These are phyloP conservation scores for Zaprionus lachaisei DNA, from an alignment of 1,140 invertebrate genomes.

Conservation along the genomic window DNA sequence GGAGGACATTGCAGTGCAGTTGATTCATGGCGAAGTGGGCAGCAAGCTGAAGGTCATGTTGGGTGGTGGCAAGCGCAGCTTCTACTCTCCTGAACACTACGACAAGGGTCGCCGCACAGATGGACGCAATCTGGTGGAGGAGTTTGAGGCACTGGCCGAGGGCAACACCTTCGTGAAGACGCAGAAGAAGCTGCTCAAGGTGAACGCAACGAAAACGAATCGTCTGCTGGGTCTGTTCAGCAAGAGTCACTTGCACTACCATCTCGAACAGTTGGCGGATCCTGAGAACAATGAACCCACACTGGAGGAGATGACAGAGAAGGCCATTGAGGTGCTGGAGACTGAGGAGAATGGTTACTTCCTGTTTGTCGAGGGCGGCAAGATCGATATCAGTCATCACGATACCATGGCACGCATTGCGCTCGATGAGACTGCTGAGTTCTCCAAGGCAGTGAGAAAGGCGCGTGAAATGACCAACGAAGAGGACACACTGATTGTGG, in stretches of 20 bases:
- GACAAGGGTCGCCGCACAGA: slow-evolving; percentile 88
- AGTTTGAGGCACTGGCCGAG: slow-evolving; percentile 85
- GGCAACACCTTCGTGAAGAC: slow-evolving; percentile 88
- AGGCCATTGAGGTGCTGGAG: slow-evolving; percentile 91
- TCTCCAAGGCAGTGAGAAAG: slow-evolving; percentile 86
- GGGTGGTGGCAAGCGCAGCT: slow-evolving; percentile 90
- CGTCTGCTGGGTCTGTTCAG: slow-evolving; percentile 86
- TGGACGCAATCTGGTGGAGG: slow-evolving; percentile 89
- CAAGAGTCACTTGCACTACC: slow-evolving; percentile 85
- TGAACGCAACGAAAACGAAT: slow-evolving; percentile 79
- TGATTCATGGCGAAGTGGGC: slow-evolving; percentile 89
- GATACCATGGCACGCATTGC: slow-evolving; percentile 89
- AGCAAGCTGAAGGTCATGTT: slow-evolving; percentile 88
- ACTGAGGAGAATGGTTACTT: slow-evolving; percentile 91
- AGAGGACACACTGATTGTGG: slow-evolving; percentile 88
- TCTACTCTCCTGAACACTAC: slow-evolving; percentile 87
- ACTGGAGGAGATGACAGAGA: slow-evolving; percentile 92
- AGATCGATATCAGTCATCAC: slow-evolving; percentile 94
- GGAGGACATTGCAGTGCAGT: slow-evolving; percentile 90
- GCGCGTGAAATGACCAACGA: slow-evolving; percentile 85
- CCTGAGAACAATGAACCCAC: slow-evolving; percentile 86
- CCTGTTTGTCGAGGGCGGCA: slow-evolving; percentile 87
- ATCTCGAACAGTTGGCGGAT: slow-evolving; percentile 86
- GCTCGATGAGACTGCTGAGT: slow-evolving; percentile 87
- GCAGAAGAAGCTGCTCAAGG: slow-evolving; percentile 85